Evolutionary conservation across 2,888 invertebrate genomes (phyloP).

Genomic region (Apamea sordens): DNA sequence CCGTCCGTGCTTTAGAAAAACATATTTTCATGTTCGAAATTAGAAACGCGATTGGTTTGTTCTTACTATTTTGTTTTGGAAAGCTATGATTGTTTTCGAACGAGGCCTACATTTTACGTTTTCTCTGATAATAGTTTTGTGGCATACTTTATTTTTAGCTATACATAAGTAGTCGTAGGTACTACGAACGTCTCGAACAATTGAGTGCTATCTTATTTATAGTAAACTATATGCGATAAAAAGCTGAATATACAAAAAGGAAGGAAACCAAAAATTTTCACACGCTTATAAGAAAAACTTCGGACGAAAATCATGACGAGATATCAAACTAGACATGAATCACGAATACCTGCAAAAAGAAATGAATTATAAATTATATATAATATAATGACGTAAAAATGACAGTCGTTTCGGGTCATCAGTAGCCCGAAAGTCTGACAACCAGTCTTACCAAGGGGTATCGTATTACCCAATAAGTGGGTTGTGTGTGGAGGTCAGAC

Average conservation of each 20-base stretch:
- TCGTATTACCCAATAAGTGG: no score
- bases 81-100: constrained; percentile 15
- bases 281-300: neutral
- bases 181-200: neutral
- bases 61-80: constrained; percentile 24
- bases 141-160: neutral
- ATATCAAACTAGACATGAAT: constrained; percentile 2
- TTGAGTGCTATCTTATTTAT: neutral
- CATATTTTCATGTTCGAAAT: constrained; percentile 1
- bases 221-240: neutral
- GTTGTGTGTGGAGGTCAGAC: no score
- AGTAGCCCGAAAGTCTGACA: no score
- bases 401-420: no score
- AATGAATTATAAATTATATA: neutral
- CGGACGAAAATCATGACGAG: neutral
- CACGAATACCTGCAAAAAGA: neutral
- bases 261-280: neutral
- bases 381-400: no score
- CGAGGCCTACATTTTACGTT: constrained; percentile 3
- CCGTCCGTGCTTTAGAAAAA: neutral
- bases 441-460: no score
- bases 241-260: neutral
- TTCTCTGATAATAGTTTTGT: constrained; percentile 14
- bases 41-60: constrained; percentile 7
- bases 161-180: neutral